Evolutionary conservation across 2,888 invertebrate species (phyloP).

Genomic region (Drosophila pseudotakahashii): DNA sequence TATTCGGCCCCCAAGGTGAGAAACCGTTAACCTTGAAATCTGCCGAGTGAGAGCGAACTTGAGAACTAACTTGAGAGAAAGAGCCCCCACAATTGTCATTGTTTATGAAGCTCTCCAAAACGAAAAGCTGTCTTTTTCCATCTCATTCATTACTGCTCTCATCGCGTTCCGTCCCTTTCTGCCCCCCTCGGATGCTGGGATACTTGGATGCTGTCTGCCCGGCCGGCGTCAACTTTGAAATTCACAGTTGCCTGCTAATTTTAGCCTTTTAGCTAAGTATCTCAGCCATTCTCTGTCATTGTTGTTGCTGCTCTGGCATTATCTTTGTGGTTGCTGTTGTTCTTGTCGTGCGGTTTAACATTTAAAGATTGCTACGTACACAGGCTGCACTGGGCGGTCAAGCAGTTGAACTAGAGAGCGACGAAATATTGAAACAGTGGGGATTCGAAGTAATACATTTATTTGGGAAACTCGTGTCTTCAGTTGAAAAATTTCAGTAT

Average conservation of each 20-base stretch:
- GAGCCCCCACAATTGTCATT: slow-evolving; percentile 44
- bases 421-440: slow-evolving; percentile 4
- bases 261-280: slow-evolving; percentile 74
- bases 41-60: slow-evolving; percentile 30
- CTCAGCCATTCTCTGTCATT: slow-evolving; percentile 49
- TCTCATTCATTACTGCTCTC: slow-evolving; percentile 37
- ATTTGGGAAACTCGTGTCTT: background rate
- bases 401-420: slow-evolving; percentile 9
- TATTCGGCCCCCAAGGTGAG: slow-evolving; percentile 5
- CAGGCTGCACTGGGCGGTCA: slow-evolving; percentile 37
- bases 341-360: slow-evolving; percentile 36
- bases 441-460: background rate
- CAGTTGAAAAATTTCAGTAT: no score
- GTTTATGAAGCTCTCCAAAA: slow-evolving; percentile 41
- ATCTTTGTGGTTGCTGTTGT: slow-evolving; percentile 20
- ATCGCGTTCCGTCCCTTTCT: background rate
- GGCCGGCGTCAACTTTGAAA: slow-evolving; percentile 59
- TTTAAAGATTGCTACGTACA: slow-evolving; percentile 50
- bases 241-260: slow-evolving; percentile 69
- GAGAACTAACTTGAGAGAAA: slow-evolving; percentile 37
- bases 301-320: slow-evolving; percentile 31
- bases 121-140: slow-evolving; percentile 2
- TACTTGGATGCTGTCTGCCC: slow-evolving; percentile 49
- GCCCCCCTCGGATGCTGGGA: slow-evolving; percentile 1
- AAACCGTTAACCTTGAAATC: slow-evolving; percentile 64